A percentile compares a stretch with the other conserved stretches of the same genome.
Conservation (phyloP, 2,797 vertebrate genomes). For the Sparidentex hasta region DNA sequence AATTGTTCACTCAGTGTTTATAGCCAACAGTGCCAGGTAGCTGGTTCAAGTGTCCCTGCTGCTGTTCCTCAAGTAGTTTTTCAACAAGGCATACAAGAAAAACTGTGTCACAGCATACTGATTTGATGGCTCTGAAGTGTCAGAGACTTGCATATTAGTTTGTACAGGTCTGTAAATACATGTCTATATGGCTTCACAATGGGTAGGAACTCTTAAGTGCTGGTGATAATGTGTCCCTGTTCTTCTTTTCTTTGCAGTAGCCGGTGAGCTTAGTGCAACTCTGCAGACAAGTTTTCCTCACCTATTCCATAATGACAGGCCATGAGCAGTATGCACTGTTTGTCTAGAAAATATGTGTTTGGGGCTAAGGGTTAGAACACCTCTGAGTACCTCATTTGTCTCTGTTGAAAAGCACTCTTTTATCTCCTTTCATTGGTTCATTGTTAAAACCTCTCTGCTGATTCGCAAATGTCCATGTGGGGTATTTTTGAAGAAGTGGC, state of each 20-base stretch:
- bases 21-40: neutral
- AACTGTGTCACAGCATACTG: neutral
- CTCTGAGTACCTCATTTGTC: neutral
- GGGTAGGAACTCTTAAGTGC: neutral
- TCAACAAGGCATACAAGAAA: neutral
- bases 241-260: neutral
- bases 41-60: neutral
- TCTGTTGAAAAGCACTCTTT: too few relatives aligned
- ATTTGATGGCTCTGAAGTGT: neutral
- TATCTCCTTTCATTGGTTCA: too few relatives aligned
- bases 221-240: neutral
- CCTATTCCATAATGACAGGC: neutral
- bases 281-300: neutral
- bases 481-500: neutral
- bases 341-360: slow-evolving; percentile 19
- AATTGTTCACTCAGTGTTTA: neutral
- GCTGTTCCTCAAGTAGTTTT: neutral
- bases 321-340: neutral
- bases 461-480: neutral
- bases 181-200: neutral
- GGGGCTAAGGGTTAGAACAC: slow-evolving; percentile 16
- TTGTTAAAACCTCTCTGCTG: neutral
- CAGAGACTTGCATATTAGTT: neutral
- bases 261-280: neutral
- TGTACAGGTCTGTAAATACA: neutral